Conservation (phyloP, 2,797 vertebrate genomes). For the Gymnoscopelus braueri region DNA sequence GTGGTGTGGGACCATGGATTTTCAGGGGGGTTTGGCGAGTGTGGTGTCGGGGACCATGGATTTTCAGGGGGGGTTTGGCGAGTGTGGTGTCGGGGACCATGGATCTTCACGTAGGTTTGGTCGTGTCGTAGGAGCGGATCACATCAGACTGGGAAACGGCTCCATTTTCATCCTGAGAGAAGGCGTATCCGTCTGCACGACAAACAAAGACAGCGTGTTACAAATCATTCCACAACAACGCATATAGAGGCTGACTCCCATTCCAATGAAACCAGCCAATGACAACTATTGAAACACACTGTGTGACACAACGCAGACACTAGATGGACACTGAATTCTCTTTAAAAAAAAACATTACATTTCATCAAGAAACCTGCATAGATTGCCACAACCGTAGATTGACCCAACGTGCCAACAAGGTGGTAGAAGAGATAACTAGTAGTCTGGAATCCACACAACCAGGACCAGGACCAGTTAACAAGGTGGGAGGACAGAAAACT, state of each 20-base stretch:
- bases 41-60: background rate
- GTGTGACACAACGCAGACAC: too few species aligned
- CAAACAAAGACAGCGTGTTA: background rate
- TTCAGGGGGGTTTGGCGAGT: background rate
- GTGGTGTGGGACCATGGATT: background rate
- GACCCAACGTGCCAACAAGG: too few species aligned
- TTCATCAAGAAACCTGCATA: too few species aligned
- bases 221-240: background rate
- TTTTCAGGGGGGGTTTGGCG: background rate
- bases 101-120: constrained; percentile 55
- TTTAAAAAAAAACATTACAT: too few species aligned
- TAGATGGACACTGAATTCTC: too few species aligned
- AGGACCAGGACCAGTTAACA: too few species aligned
- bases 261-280: background rate
- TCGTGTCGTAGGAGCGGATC: constrained; percentile 85
- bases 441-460: too few species aligned
- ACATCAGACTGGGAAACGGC: constrained; percentile 88
- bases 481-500: too few species aligned
- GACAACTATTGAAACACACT: background rate
- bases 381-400: too few species aligned
- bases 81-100: background rate
- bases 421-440: too few species aligned
- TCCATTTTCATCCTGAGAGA: constrained; percentile 89
- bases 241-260: background rate
- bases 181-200: constrained; percentile 84